Evolutionary conservation across 2,113 vertebrate genomes (phyloP).

Genomic region (Gallinago undulata): DNA sequence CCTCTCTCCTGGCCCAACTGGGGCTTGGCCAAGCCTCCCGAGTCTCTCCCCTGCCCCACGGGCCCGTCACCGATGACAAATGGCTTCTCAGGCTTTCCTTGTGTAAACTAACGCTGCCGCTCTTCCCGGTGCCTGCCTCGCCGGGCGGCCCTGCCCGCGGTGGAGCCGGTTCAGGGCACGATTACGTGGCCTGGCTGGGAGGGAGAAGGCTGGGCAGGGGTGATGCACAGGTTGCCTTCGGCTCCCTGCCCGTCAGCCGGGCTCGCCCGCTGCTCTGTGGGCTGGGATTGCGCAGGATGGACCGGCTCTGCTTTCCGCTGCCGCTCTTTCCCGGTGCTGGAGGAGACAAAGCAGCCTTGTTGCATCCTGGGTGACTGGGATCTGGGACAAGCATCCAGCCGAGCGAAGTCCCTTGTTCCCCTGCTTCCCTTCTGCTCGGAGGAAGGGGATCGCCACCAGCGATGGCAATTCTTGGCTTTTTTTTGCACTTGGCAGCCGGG

Average conservation of each 20-base stretch:
- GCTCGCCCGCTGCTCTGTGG: not conserved
- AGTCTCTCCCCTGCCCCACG: not conserved
- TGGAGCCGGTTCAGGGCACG: not conserved
- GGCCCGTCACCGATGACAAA: not conserved
- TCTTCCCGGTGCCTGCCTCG: not conserved
- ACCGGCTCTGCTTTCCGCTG: not conserved
- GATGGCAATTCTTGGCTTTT: not conserved
- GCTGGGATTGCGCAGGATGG: accelerated
- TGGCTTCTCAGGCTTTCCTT: slow-evolving; percentile 12
- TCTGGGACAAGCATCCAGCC: not conserved
- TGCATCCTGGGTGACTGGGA: not conserved
- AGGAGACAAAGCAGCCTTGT: not conserved
- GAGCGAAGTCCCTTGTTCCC: not conserved
- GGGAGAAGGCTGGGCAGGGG: not conserved
- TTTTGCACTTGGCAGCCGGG: not conserved
- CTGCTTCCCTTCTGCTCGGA: not conserved
- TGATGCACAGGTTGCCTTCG: not conserved
- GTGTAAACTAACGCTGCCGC: not conserved
- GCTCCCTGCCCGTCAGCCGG: not conserved
- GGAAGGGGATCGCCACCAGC: not conserved
- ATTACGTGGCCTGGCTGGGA: not conserved
- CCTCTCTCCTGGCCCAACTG: not conserved
- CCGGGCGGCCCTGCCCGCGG: accelerated
- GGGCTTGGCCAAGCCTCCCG: not conserved
- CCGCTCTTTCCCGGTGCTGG: not conserved